Percentiles rank a stretch among this genome's conserved stretches.
phyloP scores from a whole-genome alignment of 2,888 invertebrate species.

The Argynnis bischoffii region DNA sequence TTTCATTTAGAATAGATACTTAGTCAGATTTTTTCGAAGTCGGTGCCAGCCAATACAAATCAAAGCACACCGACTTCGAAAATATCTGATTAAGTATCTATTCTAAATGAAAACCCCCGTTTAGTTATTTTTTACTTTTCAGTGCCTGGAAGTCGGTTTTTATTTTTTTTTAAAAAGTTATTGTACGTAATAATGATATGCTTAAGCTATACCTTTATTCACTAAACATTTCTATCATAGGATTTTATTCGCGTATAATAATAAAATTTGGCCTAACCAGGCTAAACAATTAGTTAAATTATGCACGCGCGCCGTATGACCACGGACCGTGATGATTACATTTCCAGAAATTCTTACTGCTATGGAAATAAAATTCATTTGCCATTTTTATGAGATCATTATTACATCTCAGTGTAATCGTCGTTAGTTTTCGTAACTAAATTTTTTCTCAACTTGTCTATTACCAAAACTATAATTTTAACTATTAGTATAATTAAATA shows the following conservation, averaged over 20 bases:
- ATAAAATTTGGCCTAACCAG: conserved; percentile 11
- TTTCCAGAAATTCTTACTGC: conserved; percentile 21
- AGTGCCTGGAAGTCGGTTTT: too few relatives aligned
- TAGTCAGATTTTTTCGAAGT: too few relatives aligned
- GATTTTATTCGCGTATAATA: conserved; percentile 13
- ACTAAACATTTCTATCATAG: background rate
- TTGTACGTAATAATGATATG: background rate
- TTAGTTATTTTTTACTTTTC: too few relatives aligned
- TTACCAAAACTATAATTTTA: too few relatives aligned
- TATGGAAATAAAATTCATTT: conserved; percentile 2
- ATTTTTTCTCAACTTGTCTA: too few relatives aligned
- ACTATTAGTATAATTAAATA: too few relatives aligned
- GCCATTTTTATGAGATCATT: conserved; percentile 15
- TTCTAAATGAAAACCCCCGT: too few relatives aligned
- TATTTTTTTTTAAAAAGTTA: too few relatives aligned
- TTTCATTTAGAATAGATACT: too few relatives aligned
- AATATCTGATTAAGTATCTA: too few relatives aligned
- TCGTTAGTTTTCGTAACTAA: background rate
- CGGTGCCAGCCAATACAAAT: too few relatives aligned
- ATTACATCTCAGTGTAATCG: conserved; percentile 6
- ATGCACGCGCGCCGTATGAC: conserved; percentile 35
- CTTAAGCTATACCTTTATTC: background rate
- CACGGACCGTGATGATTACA: conserved; percentile 40
- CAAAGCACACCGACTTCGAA: too few relatives aligned
- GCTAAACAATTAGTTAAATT: conserved; percentile 31